Evolutionary conservation across 2,888 invertebrate genomes (phyloP), one percentile per base, ranked within the genome.

Genomic region (Drosophila sordidula): DNA sequence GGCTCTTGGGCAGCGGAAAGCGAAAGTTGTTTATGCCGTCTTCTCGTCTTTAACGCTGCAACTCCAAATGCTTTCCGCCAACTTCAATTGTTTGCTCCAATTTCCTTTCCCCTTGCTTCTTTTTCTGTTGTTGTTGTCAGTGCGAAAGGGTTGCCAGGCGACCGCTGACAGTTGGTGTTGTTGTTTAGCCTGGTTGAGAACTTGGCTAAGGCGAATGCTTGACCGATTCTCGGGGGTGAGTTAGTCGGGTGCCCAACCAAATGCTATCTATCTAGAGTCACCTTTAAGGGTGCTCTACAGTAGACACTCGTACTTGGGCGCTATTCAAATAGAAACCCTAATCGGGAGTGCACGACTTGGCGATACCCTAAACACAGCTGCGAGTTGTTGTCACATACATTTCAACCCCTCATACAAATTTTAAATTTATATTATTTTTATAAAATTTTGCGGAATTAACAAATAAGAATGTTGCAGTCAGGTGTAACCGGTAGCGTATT

Each of bases 91-190:
- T 56, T 64, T 80, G 55, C 50, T 64, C 58, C 51, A 55, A 63
- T 70, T 66, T 16, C 42, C 52, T 62, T 49, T 39, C 32, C 49
- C 49, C 59, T 39, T 49, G 38, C 25, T n/a, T 50, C 41, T 41
- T 51, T 34, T 54, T 65, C 29, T 8, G 9, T 55, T 54, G 42
- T 54, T 42, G 87, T 77, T 87, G 85, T 50, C 78, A 80, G 44
- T 34, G 55, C 18, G 46, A 25, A 18, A n/a, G 36, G 12, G 87
- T 87, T 73, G 79, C 87, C 29, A 59, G 22, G 78, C 63, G 68
- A 86, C 80, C 46, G 34, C 34, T 69, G 59, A 52, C 56, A 54
- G 25, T 25, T 47, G 8, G 14, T 42, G 34, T 14, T 32, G 16
- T 14, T 29, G 26, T n/a, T 3, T 29, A 8, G 29, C 1, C 18